These are phyloP conservation scores for Ceryle rudis DNA, from an alignment of 2,797 vertebrate genomes.

Conservation along the genomic window DNA sequence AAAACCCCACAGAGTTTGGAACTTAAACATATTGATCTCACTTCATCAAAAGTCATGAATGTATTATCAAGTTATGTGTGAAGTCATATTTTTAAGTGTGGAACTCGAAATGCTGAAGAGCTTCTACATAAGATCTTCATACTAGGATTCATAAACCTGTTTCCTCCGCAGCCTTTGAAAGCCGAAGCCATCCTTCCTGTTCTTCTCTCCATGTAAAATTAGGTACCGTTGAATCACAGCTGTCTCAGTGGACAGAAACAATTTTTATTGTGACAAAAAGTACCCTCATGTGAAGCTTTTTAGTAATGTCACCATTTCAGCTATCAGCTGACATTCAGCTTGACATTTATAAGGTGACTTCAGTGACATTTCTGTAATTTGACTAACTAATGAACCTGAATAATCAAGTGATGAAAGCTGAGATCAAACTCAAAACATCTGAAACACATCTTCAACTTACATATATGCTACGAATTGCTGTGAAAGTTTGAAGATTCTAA, in stretches of 20 bases:
- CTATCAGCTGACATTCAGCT: slow-evolving; percentile 32
- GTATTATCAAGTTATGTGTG: background rate
- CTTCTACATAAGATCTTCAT: background rate
- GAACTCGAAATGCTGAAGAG: background rate
- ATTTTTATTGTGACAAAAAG: slow-evolving; percentile 3
- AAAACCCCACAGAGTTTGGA: background rate
- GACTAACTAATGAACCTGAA: slow-evolving; percentile 36
- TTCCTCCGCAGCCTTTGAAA: background rate
- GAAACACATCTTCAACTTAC: background rate
- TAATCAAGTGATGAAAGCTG: background rate
- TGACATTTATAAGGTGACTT: slow-evolving; percentile 52
- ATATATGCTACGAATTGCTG: background rate
- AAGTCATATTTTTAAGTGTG: slow-evolving; percentile 1
- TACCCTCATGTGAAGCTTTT: background rate
- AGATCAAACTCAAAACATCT: background rate
- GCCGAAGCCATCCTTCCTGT: background rate
- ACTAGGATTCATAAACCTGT: background rate
- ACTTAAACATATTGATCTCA: background rate
- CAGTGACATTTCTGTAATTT: slow-evolving; percentile 32
- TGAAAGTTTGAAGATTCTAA: background rate
- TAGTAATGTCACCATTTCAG: background rate
- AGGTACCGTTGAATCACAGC: background rate
- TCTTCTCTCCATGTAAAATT: background rate
- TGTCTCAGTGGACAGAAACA: background rate
- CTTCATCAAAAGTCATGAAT: background rate